Evolutionary conservation across 2,113 vertebrate species (phyloP).

Genomic region (Gadus macrocephalus): DNA sequence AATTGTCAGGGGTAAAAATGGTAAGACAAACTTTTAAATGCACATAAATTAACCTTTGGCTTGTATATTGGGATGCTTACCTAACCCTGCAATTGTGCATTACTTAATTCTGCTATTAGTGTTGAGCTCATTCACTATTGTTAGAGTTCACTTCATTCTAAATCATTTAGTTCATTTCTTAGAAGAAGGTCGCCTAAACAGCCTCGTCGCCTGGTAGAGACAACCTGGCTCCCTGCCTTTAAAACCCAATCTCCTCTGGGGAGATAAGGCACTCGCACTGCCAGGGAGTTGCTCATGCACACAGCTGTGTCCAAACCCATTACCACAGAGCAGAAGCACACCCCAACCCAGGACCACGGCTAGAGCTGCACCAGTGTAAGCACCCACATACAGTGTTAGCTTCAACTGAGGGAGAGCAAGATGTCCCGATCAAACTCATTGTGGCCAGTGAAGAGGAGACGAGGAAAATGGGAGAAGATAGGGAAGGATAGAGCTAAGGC

Average conservation of each 20-base stretch:
- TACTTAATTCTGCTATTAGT: too few species aligned
- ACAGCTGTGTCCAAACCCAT: slow-evolving; percentile 62
- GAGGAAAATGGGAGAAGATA: not conserved
- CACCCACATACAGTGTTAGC: slow-evolving; percentile 28
- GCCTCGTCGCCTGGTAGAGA: slow-evolving; percentile 18
- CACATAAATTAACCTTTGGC: too few species aligned
- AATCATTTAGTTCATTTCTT: too few species aligned
- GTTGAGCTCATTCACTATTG: too few species aligned
- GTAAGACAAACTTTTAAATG: too few species aligned
- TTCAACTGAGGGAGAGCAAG: slow-evolving; percentile 43
- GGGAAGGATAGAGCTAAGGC: slow-evolving; percentile 9
- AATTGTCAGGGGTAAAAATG: too few species aligned
- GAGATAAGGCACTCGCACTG: slow-evolving; percentile 57
- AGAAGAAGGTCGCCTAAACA: too few species aligned
- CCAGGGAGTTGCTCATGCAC: slow-evolving; percentile 55
- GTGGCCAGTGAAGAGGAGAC: slow-evolving; percentile 7
- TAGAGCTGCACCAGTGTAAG: slow-evolving; percentile 24
- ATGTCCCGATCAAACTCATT: slow-evolving; percentile 44
- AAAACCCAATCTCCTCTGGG: slow-evolving; percentile 57
- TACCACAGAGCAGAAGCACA: slow-evolving; percentile 46
- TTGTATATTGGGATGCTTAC: too few species aligned
- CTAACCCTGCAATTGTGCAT: too few species aligned
- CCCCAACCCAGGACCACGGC: slow-evolving; percentile 9
- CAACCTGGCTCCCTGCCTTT: slow-evolving; percentile 37
- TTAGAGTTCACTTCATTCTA: too few species aligned